A percentile compares a stretch with the other conserved stretches of the same genome.
phyloP scores from a whole-genome alignment of 2,888 invertebrate genomes.

The Tiliacea citrago region DNA sequence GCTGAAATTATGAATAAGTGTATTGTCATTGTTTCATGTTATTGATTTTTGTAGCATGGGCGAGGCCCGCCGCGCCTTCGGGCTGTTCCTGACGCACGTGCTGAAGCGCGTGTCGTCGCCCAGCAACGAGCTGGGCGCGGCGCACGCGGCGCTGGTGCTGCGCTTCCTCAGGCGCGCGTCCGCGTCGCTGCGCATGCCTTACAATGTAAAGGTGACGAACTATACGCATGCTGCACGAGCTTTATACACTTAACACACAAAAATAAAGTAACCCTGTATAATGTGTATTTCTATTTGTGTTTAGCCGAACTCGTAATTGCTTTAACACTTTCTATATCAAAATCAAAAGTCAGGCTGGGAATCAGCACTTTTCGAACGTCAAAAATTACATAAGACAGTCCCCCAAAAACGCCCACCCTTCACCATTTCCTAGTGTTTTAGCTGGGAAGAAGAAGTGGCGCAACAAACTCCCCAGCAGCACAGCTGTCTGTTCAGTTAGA shows the following conservation, averaged over 20 bases:
- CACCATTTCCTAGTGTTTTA: too few relatives aligned
- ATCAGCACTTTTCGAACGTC: too few relatives aligned
- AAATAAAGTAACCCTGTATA: background rate
- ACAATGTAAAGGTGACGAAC: constrained; percentile 84
- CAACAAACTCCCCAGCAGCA: too few relatives aligned
- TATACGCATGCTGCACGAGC: constrained; percentile 49
- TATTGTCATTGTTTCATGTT: background rate
- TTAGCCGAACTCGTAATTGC: background rate
- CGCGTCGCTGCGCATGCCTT: constrained; percentile 93
- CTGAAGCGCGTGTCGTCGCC: constrained; percentile 92
- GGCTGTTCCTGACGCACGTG: constrained; percentile 94
- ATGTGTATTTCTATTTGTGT: background rate
- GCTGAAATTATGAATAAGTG: too few relatives aligned
- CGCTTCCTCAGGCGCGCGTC: constrained; percentile 94
- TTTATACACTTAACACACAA: background rate
- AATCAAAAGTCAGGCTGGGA: too few relatives aligned
- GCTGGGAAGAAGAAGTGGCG: too few relatives aligned
- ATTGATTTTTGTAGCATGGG: constrained; percentile 80
- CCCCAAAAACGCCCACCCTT: too few relatives aligned
- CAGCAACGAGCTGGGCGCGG: constrained; percentile 88
- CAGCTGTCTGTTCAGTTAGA: too few relatives aligned
- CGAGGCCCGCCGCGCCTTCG: constrained; percentile 94
- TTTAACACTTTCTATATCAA: background rate
- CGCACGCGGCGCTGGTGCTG: constrained; percentile 92
- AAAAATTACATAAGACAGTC: too few relatives aligned